Conservation (phyloP, 2,113 vertebrate species). For the Amblyornis subalaris region DNA sequence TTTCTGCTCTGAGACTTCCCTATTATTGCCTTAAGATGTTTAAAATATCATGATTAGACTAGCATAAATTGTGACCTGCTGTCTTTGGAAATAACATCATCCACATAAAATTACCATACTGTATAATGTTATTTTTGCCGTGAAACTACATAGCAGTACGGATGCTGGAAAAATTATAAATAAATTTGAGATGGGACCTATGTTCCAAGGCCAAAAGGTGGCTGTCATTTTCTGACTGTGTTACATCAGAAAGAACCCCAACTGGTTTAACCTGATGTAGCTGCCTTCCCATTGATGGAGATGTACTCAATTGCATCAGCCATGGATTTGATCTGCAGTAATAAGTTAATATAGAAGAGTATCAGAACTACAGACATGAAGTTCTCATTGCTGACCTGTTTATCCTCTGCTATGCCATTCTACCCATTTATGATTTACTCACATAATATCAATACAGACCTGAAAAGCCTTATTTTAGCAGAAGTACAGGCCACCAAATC, state of each 20-base stretch:
- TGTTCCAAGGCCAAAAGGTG: neutral
- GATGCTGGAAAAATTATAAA: neutral
- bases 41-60: neutral
- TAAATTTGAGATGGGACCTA: neutral
- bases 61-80: neutral
- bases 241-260: slow-evolving; percentile 37
- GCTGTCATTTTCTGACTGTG: neutral
- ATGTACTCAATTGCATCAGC: slow-evolving; percentile 14
- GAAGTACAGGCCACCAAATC: neutral
- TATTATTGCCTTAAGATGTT: neutral
- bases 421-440: neutral
- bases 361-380: neutral
- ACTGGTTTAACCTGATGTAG: neutral
- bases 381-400: neutral
- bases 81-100: neutral
- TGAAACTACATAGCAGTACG: neutral
- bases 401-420: neutral
- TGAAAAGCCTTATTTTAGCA: neutral
- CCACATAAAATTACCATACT: neutral
- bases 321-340: neutral
- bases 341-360: neutral
- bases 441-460: neutral
- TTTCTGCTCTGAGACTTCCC: neutral
- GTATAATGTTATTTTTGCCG: neutral
- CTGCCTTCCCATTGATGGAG: neutral